These are phyloP conservation scores for Stomatorhinus ivindoensis DNA, from an alignment of 2,113 vertebrate genomes.

Conservation along the genomic window DNA sequence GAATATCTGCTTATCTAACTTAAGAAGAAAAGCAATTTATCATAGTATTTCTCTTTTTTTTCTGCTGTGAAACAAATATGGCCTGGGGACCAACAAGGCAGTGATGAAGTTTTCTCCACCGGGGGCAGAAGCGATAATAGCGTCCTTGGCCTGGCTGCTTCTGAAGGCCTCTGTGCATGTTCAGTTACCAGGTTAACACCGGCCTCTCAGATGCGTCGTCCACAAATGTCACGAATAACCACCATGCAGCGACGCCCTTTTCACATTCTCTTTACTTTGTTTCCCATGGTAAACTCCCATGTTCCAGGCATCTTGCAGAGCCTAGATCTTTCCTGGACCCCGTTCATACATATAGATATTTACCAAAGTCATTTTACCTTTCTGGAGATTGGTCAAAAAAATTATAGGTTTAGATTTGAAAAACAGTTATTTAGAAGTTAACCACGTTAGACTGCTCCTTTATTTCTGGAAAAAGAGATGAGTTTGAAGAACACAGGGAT, in stretches of 20 bases:
- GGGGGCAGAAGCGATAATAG: not conserved
- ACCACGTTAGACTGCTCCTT: not conserved
- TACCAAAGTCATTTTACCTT: not conserved
- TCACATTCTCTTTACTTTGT: not conserved
- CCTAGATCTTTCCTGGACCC: not conserved
- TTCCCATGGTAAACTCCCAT: not conserved
- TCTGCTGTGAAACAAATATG: not conserved
- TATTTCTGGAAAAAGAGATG: not conserved
- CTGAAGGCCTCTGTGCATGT: not conserved
- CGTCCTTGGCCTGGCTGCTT: not conserved
- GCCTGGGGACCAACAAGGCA: not conserved
- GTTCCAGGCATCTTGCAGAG: not conserved
- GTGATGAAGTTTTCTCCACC: not conserved
- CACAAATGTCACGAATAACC: not conserved
- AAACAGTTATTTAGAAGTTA: not conserved
- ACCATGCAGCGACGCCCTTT: not conserved
- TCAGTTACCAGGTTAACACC: not conserved
- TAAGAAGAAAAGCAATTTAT: not conserved
- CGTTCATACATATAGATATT: not conserved
- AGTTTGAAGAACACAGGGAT: not conserved
- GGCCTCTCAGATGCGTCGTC: not conserved
- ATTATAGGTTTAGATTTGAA: not conserved
- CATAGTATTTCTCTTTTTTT: not conserved
- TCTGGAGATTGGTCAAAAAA: not conserved
- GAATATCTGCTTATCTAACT: not conserved